Conservation (phyloP, 1,140 invertebrate genomes). For the Drosophila mayri region DNA sequence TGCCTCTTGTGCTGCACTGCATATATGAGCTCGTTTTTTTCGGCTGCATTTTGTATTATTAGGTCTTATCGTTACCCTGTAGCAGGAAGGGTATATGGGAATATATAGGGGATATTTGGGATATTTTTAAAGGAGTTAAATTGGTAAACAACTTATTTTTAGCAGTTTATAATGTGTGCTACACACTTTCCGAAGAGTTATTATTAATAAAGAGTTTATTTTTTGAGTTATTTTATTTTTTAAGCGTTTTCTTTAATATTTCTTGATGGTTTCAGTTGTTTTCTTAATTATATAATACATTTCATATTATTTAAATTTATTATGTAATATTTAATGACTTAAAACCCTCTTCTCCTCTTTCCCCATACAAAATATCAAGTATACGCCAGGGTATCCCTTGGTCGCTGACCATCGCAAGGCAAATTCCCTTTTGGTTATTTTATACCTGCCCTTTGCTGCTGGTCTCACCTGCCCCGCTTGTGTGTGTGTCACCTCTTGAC, state of each 20-base stretch:
- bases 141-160: no score
- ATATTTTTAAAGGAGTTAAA: no score
- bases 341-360: background rate
- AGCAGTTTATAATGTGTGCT: background rate
- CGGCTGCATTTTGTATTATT: constrained; percentile 60
- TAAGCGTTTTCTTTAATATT: background rate
- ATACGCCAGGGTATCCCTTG: constrained; percentile 27
- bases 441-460: constrained; percentile 52
- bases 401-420: background rate
- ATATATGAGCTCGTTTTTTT: constrained; percentile 35
- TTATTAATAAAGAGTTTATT: no score
- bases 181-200: no score
- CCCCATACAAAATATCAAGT: background rate
- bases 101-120: background rate
- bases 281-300: no score
- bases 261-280: no score
- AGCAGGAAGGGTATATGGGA: background rate
- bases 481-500: constrained; percentile 50
- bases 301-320: no score
- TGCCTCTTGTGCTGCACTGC: constrained; percentile 45
- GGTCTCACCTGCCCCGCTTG: constrained; percentile 45
- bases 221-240: no score
- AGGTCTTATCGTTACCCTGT: constrained; percentile 38
- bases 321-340: background rate
- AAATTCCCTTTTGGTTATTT: constrained; percentile 8